Evolutionary conservation across 2,888 invertebrate genomes (phyloP), one percentile per base, ranked within the genome.

Genomic region (Steinernema carpocapsae): DNA sequence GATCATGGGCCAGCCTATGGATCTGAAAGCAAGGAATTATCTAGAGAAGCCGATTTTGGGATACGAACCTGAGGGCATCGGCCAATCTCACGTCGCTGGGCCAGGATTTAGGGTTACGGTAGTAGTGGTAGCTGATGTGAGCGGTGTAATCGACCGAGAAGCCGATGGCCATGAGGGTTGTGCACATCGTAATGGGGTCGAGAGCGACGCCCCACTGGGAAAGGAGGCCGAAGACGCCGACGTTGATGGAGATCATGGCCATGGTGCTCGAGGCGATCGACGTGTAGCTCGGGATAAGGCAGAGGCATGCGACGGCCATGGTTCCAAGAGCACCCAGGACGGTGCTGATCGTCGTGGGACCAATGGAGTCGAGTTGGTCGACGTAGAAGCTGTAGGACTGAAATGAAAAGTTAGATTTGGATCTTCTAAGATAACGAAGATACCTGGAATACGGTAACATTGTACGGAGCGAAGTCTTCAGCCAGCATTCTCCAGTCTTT

Each of bases 151-250:
- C 79, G 17, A 82, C 79, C 14, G 79, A 80, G 71, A 80, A 80
- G 7, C 80, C 80, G 48, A 83, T 76, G 71, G 78, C 76, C 79
- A 83, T 82, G 24, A 83, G 72, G 7, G 81, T 81, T 12, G 82
- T 84, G 74, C 82, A 82, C 83, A 83, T 83, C 10, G 82, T 80
- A 46, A 84, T 82, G 0, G 83, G 83, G 72, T 84, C 83, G 42
- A 84, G 76, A 48, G 81, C 79, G 22, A 84, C 83, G 64, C 76
- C 70, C 83, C 83, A 84, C 0, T 81, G 76, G 2, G 81, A 81
- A 7, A 84, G 73, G 1, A 82, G 74, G 7, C 83, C 83, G 59
- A 84, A 84, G 0, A 84, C 83, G 10, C 83, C 83, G 14, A 82
- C 74, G 73, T 83, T 84, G 70, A 84, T 83, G 10, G 82, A 82